Percentiles rank a stretch among this genome's conserved stretches.
phyloP scores from a whole-genome alignment of 2,113 vertebrate species.

The Oncorhynchus tshawytscha region DNA sequence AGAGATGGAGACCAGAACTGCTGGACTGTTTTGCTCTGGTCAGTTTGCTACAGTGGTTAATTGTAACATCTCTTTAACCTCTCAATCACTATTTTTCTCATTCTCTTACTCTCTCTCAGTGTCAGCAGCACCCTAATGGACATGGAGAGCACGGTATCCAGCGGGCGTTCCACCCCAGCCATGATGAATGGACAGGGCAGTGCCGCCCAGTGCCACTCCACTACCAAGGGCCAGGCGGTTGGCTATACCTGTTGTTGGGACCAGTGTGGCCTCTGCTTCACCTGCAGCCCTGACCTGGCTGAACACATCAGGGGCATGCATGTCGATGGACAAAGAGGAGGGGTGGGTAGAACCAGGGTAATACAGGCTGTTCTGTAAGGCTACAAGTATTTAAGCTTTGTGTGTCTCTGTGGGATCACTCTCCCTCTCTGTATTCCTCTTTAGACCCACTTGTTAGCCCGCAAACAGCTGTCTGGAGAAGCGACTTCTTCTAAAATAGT shows the following conservation, averaged over 20 bases:
- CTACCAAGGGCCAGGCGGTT: constrained; percentile 80
- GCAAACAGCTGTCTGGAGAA: too few species aligned
- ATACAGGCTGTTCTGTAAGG: too few species aligned
- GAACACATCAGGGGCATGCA: constrained; percentile 95
- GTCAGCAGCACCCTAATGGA: constrained; percentile 98
- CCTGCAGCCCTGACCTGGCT: constrained; percentile 92
- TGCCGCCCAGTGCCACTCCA: constrained; percentile 74
- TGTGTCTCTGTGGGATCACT: background rate
- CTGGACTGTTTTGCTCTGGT: background rate
- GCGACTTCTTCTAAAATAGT: too few species aligned
- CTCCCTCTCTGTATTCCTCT: too few species aligned
- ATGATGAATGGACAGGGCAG: constrained; percentile 95
- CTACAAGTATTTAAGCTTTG: too few species aligned
- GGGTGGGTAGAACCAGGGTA: constrained; percentile 76
- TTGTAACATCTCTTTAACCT: too few species aligned
- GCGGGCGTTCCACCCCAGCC: constrained; percentile 93
- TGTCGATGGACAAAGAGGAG: constrained; percentile 94
- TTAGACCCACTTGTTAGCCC: too few species aligned
- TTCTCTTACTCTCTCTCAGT: constrained; percentile 59
- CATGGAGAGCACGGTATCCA: constrained; percentile 95
- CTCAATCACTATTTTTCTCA: background rate
- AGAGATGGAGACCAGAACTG: background rate
- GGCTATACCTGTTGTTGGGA: constrained; percentile 96
- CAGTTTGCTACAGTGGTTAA: background rate
- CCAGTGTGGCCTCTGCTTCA: constrained; percentile 90